Evolutionary conservation across 2,888 invertebrate species (phyloP).

Genomic region (Amiota mariae): DNA sequence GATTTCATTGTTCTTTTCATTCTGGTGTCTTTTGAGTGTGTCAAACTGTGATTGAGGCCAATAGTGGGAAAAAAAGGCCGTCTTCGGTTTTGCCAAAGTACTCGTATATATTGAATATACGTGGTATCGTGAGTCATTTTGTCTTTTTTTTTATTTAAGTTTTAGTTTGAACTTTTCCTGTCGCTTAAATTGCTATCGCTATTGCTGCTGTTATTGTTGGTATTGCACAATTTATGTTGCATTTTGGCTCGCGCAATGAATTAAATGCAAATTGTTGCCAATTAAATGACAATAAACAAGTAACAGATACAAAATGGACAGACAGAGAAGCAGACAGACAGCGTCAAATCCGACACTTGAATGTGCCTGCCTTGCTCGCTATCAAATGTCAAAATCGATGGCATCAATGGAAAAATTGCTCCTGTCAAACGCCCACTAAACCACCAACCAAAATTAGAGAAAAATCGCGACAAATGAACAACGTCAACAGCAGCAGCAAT

Average conservation of each 20-base stretch:
- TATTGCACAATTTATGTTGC: conserved; percentile 16
- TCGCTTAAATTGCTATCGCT: conserved; percentile 1
- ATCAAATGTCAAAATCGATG: conserved; percentile 54
- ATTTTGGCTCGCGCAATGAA: conserved; percentile 21
- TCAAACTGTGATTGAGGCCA: neutral
- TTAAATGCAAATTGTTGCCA: conserved; percentile 33
- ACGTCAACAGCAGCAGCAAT: neutral
- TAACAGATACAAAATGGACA: neutral
- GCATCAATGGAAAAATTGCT: neutral
- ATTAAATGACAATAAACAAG: conserved; percentile 30
- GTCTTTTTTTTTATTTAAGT: neutral
- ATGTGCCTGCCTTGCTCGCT: conserved; percentile 23
- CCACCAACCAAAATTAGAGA: neutral
- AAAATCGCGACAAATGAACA: neutral
- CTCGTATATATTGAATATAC: too few species aligned
- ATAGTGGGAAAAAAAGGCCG: conserved; percentile 22
- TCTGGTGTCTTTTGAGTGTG: neutral
- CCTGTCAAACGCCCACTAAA: too few species aligned
- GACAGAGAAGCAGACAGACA: conserved; percentile 31
- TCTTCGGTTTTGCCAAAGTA: neutral
- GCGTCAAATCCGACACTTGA: conserved; percentile 52
- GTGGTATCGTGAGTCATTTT: conserved; percentile 19
- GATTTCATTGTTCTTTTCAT: neutral
- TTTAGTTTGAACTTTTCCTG: conserved; percentile 4
- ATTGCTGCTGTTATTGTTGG: neutral